Percentiles rank a stretch among this genome's conserved stretches.
Evolutionary conservation across 2,888 invertebrate genomes (phyloP).

Genomic region (Chrysomela aeneicollis): DNA sequence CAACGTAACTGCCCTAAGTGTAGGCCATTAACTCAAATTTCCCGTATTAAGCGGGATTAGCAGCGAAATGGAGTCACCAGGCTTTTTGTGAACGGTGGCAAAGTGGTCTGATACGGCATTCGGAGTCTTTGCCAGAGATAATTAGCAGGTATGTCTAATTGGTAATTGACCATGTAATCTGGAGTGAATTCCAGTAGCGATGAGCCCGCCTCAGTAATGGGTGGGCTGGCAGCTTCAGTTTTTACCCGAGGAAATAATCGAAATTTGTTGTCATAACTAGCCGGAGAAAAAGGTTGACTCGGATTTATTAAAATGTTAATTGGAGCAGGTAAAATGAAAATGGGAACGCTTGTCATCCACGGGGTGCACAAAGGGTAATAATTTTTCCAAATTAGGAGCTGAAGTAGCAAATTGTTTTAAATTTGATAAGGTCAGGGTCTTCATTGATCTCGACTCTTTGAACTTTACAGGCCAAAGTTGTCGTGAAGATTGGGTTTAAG

Average conservation of each 20-base stretch:
- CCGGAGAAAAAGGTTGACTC: neutral
- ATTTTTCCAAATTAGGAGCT: no score
- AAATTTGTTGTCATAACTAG: neutral
- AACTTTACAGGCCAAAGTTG: no score
- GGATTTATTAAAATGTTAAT: no score
- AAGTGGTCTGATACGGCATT: slow-evolving; percentile 16
- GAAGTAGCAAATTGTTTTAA: no score
- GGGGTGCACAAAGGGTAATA: no score
- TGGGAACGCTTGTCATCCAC: no score
- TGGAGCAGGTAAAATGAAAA: no score
- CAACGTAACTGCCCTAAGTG: no score
- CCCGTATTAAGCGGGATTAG: neutral
- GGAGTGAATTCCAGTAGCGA: slow-evolving; percentile 51
- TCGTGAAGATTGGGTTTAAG: no score
- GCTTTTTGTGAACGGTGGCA: slow-evolving; percentile 6
- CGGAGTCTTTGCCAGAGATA: slow-evolving; percentile 32
- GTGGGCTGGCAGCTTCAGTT: slow-evolving; percentile 6
- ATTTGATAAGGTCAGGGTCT: no score
- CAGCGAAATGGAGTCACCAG: neutral
- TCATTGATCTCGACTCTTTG: no score
- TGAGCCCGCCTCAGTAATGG: slow-evolving; percentile 43
- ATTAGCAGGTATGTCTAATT: slow-evolving; percentile 54
- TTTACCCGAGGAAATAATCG: neutral
- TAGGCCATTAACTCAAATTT: neutral
- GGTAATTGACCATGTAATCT: slow-evolving; percentile 54